Base-by-base conservation (phyloP, 2,113 vertebrate genomes). In the Solea solea region DNA sequence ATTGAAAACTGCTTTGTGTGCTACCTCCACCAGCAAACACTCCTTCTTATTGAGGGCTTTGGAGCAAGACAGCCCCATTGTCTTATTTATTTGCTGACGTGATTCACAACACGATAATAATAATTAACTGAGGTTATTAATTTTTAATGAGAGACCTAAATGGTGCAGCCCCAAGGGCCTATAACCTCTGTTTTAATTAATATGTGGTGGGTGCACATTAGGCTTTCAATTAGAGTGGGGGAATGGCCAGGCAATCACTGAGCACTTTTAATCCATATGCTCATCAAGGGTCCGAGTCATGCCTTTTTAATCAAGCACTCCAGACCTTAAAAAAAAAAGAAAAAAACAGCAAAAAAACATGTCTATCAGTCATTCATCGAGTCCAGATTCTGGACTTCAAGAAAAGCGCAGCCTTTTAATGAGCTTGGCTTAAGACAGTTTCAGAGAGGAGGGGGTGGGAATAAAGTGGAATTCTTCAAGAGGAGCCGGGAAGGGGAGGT, bases 131-230 rank as follows among this genome's bases (percentile, higher is more conserved):
- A 91, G 89, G 88, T 89, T 93, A 93, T 94, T 92, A 91, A 93
- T 93, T 93, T 93, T 93, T 93, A 93, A 94, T 93, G 89, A 93
- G 88, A 88, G 78, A 84, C 89, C 87, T 92, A 92, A 92, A 93
- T 91, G 91, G 91, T 88, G 76, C 21, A 28, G 71, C 88, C 92
- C 89, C 87, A 86, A 82, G 90, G 90, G 89, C 88, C 90, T 93
- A 89, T 93, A 92, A 93, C 93, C 92, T 90, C 89, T 91, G 88
- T 90, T 93, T 94, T 93, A 94, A 93, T 93, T 93, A 93, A 94
- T 92, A 93, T 92, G 89, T 83, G 81, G 80, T 90, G 85, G 84
- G 86, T 84, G 88, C 88, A 89, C 92, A 93, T 92, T 92, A 92
- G 87, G 87, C 86, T 91, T 93, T 93, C 92, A 93, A 93, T 94